Percentiles rank a stretch among this genome's conserved stretches.
Conservation (phyloP, 1,140 invertebrate species). For the Bicyclus anynana region DNA sequence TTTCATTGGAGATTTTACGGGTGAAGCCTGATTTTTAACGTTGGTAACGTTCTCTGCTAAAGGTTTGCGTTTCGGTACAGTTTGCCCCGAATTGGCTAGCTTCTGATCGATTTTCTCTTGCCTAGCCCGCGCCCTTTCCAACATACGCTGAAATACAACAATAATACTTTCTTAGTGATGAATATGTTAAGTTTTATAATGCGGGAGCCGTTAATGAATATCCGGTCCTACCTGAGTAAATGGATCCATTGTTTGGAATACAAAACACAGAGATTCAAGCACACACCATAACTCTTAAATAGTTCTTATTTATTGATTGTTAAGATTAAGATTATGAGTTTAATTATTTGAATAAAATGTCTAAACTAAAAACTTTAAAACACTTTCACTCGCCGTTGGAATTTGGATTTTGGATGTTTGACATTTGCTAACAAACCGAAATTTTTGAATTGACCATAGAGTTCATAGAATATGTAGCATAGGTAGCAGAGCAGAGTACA, state of each 20-base stretch:
- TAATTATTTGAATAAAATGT: too few species aligned
- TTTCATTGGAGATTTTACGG: constrained; percentile 50
- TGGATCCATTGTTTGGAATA: constrained; percentile 60
- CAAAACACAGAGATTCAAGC: constrained; percentile 12
- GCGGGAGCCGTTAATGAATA: constrained; percentile 29
- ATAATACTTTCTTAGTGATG: neutral
- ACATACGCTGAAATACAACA: constrained; percentile 63
- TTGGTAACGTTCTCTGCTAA: constrained; percentile 53
- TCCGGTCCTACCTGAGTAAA: constrained; percentile 69
- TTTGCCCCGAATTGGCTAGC: constrained; percentile 63
- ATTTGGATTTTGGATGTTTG: constrained; percentile 30
- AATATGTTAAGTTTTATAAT: constrained; percentile 13
- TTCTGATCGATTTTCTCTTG: constrained; percentile 75
- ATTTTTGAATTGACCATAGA: constrained; percentile 44
- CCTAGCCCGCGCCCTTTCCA: constrained; percentile 68
- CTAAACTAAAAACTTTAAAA: constrained; percentile 16
- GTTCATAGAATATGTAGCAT: constrained; percentile 2
- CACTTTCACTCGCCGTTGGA: constrained; percentile 44
- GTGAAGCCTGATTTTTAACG: constrained; percentile 42
- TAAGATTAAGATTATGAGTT: too few species aligned
- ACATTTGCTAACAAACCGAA: constrained; percentile 57
- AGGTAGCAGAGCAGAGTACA: constrained; percentile 12
- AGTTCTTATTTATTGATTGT: neutral
- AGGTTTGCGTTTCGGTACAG: constrained; percentile 59
- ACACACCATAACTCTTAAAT: constrained; percentile 26